phyloP scores from a whole-genome alignment of 1,140 invertebrate species.

The Bradynema listronoti region DNA sequence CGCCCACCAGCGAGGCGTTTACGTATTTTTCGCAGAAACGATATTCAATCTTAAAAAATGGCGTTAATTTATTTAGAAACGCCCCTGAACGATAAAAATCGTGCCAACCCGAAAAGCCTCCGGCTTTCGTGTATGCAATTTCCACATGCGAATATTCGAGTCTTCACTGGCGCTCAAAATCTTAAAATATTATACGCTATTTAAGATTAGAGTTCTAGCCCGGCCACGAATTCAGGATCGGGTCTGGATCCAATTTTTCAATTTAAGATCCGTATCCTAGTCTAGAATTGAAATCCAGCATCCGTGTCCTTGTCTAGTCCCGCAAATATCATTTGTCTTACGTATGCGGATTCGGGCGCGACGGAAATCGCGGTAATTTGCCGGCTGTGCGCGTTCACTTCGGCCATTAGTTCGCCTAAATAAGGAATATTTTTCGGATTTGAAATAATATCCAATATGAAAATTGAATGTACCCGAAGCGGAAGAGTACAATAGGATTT shows the following conservation, averaged over 20 bases:
- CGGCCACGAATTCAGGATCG: no score
- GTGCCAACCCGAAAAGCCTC: conserved; percentile 21
- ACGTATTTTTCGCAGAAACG: conserved; percentile 33
- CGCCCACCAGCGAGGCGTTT: conserved; percentile 40
- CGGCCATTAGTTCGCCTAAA: conserved; percentile 31
- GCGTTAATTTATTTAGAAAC: conserved; percentile 1
- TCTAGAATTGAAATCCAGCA: no score
- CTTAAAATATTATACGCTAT: no score
- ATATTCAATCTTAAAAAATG: conserved; percentile 37
- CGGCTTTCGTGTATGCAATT: conserved; percentile 46
- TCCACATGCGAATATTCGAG: conserved; percentile 45
- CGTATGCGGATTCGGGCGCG: conserved; percentile 38
- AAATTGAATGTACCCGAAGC: conserved; percentile 18
- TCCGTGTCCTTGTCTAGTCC: not conserved
- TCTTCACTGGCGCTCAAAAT: conserved; percentile 44
- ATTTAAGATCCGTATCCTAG: no score
- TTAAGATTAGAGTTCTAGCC: no score
- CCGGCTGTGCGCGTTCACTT: conserved; percentile 41
- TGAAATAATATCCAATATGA: not conserved
- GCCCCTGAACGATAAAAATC: not conserved
- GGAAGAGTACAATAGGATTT: conserved; percentile 39
- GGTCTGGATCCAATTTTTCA: no score
- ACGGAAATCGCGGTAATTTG: conserved; percentile 45
- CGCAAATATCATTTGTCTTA: not conserved
- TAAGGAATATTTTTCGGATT: no score